Evolutionary conservation across 2,888 invertebrate genomes (phyloP), one percentile per base, ranked within the genome.

Genomic region (Xylocampa areola): DNA sequence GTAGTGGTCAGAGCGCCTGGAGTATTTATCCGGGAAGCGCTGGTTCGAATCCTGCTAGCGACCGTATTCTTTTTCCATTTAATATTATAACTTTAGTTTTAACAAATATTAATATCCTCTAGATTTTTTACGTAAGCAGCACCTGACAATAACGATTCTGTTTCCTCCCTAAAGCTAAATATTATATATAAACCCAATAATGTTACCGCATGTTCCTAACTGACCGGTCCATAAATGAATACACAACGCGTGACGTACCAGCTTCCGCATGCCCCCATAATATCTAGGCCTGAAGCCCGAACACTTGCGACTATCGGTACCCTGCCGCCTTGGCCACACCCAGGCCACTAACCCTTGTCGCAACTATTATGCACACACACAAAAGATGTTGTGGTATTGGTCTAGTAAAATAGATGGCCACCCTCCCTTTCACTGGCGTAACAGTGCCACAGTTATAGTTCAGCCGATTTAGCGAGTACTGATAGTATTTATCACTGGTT

Each of bases 341-440:
- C 89, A 91, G 90, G 88, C 81, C 90, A 87, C 80, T 90, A 82
- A 88, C 90, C 88, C 88, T 85, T 83, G 87, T 81, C 81, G 86
- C 82, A 88, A 86, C 80, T 78, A 68, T 69, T 73, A 73, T 72
- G 71, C 80, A 79, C 73, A 76, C 75, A 76, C 64, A 73, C 74
- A 76, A 73, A 76, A 70, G 76, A 75, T 73, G 68, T 61, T 68
- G 68, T 61, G 52, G 75, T 75, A 73, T 83, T 83, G 82, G 82
- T 89, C 86, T 82, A 84, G 81, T 86, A 84, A 86, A 90, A 89
- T 87, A 90, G 90, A 91, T 91, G 88, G 87, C 84, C 83, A 91
- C 91, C 92, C 91, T 89, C 88, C 92, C 92, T 93, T 93, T 93
- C 92, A 92, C 92, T 90, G 80, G 81, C 84, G 84, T 81, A 87